Percentiles rank a stretch among this genome's conserved stretches.
phyloP scores from a whole-genome alignment of 2,113 vertebrate genomes.

The Cyprinus carpio region DNA sequence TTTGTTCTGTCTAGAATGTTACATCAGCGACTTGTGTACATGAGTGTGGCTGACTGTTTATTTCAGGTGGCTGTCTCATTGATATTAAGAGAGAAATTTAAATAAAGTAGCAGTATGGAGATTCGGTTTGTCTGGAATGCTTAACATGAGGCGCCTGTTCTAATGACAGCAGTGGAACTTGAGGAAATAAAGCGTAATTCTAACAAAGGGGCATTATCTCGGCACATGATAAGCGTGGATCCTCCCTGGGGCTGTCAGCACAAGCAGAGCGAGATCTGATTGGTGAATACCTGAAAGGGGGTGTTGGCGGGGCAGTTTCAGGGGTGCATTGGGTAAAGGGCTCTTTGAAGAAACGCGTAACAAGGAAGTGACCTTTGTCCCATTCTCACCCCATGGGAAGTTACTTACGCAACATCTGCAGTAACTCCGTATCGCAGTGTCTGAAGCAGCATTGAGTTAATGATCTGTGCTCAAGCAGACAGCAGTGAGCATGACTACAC shows the following conservation, averaged over 20 bases:
- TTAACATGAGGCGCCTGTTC: not conserved
- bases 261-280: not conserved
- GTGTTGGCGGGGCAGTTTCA: not conserved
- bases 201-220: slow-evolving; percentile 29
- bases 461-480: slow-evolving; percentile 12
- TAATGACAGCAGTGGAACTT: not conserved
- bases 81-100: not conserved
- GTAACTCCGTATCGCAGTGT: not conserved
- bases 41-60: not conserved
- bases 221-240: slow-evolving; percentile 10
- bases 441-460: not conserved
- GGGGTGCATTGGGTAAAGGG: not conserved
- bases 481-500: not conserved
- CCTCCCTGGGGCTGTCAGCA: slow-evolving; percentile 6
- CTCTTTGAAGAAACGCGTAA: not conserved
- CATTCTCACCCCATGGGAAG: slow-evolving; percentile 20
- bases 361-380: slow-evolving; percentile 32
- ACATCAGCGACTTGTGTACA: not conserved
- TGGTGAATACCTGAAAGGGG: not conserved
- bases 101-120: not conserved
- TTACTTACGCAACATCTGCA: not conserved
- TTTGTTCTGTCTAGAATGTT: not conserved
- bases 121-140: not conserved
- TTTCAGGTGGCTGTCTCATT: not conserved
- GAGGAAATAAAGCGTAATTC: not conserved